Evolutionary conservation across 2,888 invertebrate genomes (phyloP).

Genomic region (Thysanoteuthis rhombus): DNA sequence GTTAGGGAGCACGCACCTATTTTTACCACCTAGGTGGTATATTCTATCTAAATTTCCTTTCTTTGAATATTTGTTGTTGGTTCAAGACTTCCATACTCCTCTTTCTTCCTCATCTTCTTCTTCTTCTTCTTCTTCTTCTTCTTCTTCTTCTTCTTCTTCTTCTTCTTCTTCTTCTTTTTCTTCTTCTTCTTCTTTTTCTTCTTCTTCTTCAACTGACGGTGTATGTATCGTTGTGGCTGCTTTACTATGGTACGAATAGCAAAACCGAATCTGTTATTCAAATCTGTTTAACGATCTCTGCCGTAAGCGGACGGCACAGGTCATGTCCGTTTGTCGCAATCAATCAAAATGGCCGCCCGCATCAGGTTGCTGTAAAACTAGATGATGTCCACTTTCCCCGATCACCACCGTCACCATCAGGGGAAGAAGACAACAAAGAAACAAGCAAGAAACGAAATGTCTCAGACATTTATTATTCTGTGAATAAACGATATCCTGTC

Average conservation of each 20-base stretch:
- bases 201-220: too few species aligned
- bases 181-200: too few species aligned
- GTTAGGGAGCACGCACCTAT: too few species aligned
- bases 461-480: too few species aligned
- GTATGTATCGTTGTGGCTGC: too few species aligned
- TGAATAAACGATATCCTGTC: too few species aligned
- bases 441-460: not conserved
- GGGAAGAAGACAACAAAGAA: not conserved
- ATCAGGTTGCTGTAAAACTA: not conserved
- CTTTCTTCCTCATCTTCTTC: not conserved
- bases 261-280: not conserved
- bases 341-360: not conserved
- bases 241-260: too few species aligned
- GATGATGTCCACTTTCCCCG: not conserved
- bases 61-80: not conserved
- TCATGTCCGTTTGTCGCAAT: not conserved
- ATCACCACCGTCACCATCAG: not conserved
- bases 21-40: too few species aligned
- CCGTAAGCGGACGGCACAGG: not conserved
- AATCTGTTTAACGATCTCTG: not conserved
- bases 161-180: not conserved
- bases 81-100: rapidly evolving
- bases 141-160: not conserved
- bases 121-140: not conserved
- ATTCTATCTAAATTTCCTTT: not conserved